A percentile compares a stretch with the other conserved stretches of the same genome.
Evolutionary conservation across 2,113 vertebrate genomes (phyloP).

Genomic region (Hucho hucho): DNA sequence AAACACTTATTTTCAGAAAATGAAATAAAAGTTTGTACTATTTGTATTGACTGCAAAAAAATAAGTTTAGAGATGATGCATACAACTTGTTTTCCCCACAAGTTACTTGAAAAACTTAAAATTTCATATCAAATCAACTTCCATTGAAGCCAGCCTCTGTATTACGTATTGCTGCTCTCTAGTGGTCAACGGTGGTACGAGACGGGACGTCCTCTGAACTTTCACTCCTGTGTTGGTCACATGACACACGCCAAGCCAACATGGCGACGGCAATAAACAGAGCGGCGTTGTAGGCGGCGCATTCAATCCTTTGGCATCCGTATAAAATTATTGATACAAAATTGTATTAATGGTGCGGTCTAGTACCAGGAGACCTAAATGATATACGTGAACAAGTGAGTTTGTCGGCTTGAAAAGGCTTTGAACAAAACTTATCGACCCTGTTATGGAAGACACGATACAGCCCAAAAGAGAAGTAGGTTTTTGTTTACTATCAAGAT

Average conservation of each 20-base stretch:
- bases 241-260: slow-evolving; percentile 79
- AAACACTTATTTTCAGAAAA: too few species aligned
- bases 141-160: background rate
- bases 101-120: background rate
- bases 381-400: slow-evolving; percentile 35
- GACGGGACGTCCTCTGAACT: slow-evolving; percentile 60
- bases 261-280: slow-evolving; percentile 82
- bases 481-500: slow-evolving; percentile 63
- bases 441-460: slow-evolving; percentile 78
- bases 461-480: slow-evolving; percentile 81
- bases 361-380: background rate
- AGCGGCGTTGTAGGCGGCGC: slow-evolving; percentile 69
- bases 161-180: slow-evolving; percentile 67
- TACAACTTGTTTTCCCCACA: background rate
- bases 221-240: slow-evolving; percentile 79
- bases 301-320: slow-evolving; percentile 89
- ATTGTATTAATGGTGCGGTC: slow-evolving; percentile 16
- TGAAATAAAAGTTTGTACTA: too few species aligned
- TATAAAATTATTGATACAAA: slow-evolving; percentile 26
- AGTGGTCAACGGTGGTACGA: slow-evolving; percentile 51
- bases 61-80: background rate
- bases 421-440: slow-evolving; percentile 38
- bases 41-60: background rate
- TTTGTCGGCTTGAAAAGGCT: slow-evolving; percentile 46
- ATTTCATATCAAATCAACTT: background rate